Evolutionary conservation across 2,113 vertebrate species (phyloP), one percentile per base, ranked within the genome.

Genomic region (Zosterops lateralis): DNA sequence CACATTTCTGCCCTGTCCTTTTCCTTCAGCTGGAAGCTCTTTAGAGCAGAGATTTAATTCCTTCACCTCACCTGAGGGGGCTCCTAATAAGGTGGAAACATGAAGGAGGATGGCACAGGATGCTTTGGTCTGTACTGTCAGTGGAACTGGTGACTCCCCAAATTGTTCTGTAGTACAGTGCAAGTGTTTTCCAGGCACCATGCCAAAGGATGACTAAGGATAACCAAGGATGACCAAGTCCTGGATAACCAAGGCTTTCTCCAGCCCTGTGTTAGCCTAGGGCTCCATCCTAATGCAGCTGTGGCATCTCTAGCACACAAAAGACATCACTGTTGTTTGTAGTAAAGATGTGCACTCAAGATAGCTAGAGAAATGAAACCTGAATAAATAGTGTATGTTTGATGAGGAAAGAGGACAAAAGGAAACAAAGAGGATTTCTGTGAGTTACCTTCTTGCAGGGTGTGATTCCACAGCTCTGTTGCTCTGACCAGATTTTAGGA

Each of bases 231-330:
- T 38, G 10, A 38, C 36, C 36, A 38, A 38, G 47, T 10, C 29
- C 48, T 51, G 25, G 50, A 34, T 40, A n/a, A 21, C 26, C 71
- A 54, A 81, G 48, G 54, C 40, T 84, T 48, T 28, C 32, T 60
- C 51, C 62, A 82, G 38, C 31, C 44, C 61, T 3, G 3, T 17
- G 19, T n/a, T 29, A 77, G 25, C n/a, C 66, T 9, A 9, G 34
- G 66, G 65, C 45, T 81, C 56, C 0, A 0, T 34, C 64, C 64
- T 74, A 38, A 53, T 3, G 3, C 68, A 77, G 28, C 50, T 36
- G 60, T 6, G 19, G 36, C 44, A 61, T 11, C 53, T 84, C 48
- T 25, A 60, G 67, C 25, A 36, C 29, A 51, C 20, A 58, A 60
- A 75, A 76, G 31, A 7, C 19, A 25, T n/a, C 48, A 10, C 0